Evolutionary conservation across 1,140 invertebrate genomes (phyloP).

Genomic region (Leptinotarsa undecemlineata): DNA sequence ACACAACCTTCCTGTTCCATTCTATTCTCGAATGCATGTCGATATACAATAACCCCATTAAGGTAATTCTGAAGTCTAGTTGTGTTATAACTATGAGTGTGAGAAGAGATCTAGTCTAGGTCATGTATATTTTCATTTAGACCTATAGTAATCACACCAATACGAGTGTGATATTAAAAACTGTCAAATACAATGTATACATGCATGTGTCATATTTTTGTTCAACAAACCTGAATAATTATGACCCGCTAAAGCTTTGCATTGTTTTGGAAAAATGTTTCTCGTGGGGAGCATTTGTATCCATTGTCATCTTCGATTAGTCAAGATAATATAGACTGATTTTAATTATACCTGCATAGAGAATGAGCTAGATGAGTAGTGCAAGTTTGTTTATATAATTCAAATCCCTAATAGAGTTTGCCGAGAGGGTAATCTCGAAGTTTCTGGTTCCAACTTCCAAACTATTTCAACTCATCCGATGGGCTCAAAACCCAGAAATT

Average conservation of each 20-base stretch:
- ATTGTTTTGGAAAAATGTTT: not conserved
- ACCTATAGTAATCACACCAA: no score
- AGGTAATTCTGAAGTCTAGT: no score
- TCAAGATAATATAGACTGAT: not conserved
- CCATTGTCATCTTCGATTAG: not conserved
- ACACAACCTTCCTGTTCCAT: no score
- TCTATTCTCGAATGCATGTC: no score
- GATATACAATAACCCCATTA: no score
- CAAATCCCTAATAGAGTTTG: not conserved
- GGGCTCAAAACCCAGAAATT: not conserved
- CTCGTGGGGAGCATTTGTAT: not conserved
- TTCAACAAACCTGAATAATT: not conserved
- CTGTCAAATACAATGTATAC: not conserved
- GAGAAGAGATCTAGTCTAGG: no score
- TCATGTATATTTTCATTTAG: no score
- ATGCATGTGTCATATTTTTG: not conserved
- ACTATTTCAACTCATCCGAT: no score
- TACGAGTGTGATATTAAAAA: no score
- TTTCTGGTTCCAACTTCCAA: not conserved
- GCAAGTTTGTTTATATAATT: conserved; percentile 29
- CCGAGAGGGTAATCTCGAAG: not conserved
- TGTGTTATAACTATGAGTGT: no score
- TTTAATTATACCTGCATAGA: conserved; percentile 17
- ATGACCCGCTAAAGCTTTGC: not conserved
- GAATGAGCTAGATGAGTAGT: conserved; percentile 35